Evolutionary conservation across 2,113 vertebrate species (phyloP), one percentile per base, ranked within the genome.

Genomic region (Phalacrocorax brasilianus): DNA sequence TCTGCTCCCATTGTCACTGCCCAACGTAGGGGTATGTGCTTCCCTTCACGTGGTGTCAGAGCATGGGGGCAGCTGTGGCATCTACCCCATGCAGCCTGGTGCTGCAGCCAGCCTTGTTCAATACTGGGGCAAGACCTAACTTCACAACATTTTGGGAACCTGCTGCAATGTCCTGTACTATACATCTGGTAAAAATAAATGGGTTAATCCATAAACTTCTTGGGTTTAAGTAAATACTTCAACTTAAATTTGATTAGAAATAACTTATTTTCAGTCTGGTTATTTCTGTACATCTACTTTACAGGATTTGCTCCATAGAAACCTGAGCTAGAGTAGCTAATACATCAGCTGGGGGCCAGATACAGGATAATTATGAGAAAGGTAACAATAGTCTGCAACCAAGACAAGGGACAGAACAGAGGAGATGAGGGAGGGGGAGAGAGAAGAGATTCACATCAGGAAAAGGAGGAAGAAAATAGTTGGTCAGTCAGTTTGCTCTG

Each of bases 231-330:
- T 49, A 86, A 80, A 75, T n/a, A 71, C 49, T 93, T 91, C 83
- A 92, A 67, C 75, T 90, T 84, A 53, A 50, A 83, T 96, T 91
- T 91, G 58, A 92, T 90, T 90, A 93, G 79, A 91, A 90, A 68
- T 66, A 93, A 93, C 55, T 78, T 84, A 26, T 70, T 90, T 92
- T 89, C 70, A 82, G 18, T 71, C 68, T 88, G 59, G 49, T 66
- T 74, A 47, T 88, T 94, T 94, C 66, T 82, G 23, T 85, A 61
- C 73, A 58, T 63, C 59, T 83, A 26, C 75, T 81, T 92, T 75
- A 55, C 35, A 65, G 88, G 56, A 78, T 89, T 86, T 94, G 28
- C 35, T 71, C n/a, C n/a, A 65, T 53, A 68, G 87, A 93, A 95
- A 92, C 47, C 49, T 50, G 93, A 95, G 45, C 61, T 81, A 45